These are phyloP conservation scores for Falco cherrug DNA, from an alignment of 2,797 vertebrate genomes.

Conservation along the genomic window DNA sequence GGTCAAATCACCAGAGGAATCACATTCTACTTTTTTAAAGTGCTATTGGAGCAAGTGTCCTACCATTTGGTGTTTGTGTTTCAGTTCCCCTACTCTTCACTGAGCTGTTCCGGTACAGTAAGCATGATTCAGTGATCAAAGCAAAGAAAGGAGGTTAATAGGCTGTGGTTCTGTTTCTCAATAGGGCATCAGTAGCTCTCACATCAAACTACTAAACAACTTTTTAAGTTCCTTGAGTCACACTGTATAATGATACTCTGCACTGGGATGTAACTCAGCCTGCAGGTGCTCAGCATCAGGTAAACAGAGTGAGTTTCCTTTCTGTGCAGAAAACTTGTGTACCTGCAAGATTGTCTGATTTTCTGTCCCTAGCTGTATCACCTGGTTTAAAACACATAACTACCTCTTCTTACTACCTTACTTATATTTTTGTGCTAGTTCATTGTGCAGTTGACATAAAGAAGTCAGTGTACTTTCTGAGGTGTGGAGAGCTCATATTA, in stretches of 20 bases:
- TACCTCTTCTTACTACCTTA: not conserved
- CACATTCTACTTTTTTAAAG: not conserved
- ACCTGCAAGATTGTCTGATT: not conserved
- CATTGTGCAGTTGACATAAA: not conserved
- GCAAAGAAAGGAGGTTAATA: not conserved
- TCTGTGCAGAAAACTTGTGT: not conserved
- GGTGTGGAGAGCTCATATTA: not conserved
- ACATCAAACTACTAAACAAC: not conserved
- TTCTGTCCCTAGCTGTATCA: not conserved
- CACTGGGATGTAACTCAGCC: not conserved
- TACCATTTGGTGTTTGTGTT: not conserved
- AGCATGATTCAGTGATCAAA: not conserved
- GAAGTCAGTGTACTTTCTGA: not conserved
- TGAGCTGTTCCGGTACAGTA: not conserved
- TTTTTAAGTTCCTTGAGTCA: not conserved
- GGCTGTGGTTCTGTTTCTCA: not conserved
- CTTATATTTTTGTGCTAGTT: not conserved
- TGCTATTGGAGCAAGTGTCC: not conserved
- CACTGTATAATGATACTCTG: not conserved
- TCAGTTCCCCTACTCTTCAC: not conserved
- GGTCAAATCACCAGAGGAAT: not conserved
- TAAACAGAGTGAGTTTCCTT: not conserved
- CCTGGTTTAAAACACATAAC: not conserved
- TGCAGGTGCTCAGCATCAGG: not conserved
- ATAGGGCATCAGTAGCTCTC: not conserved